phyloP scores from a whole-genome alignment of 2,888 invertebrate genomes.

The Cerastis rubricosa region DNA sequence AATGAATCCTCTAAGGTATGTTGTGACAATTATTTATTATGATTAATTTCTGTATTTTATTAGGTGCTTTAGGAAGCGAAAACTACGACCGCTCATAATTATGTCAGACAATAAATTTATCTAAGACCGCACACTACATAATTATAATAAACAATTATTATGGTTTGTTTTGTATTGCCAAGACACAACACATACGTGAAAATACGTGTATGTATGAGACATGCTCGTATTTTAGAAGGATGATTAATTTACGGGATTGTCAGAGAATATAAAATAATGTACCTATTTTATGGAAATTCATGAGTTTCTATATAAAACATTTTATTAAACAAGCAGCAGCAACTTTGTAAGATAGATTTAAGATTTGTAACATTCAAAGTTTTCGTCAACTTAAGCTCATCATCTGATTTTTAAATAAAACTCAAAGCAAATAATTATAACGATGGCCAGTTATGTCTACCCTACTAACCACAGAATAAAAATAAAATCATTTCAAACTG shows the following conservation, averaged over 20 bases:
- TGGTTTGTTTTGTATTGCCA: background rate
- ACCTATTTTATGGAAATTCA: background rate
- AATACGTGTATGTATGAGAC: too few species aligned
- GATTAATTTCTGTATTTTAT: conserved; percentile 21
- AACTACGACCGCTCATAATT: conserved; percentile 21
- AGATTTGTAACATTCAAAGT: too few species aligned
- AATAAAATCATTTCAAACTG: background rate
- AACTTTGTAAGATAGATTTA: background rate
- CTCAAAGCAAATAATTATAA: background rate
- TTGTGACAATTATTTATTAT: conserved; percentile 16
- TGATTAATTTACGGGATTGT: background rate
- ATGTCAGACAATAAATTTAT: conserved; percentile 14
- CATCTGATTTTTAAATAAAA: background rate
- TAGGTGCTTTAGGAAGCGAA: conserved; percentile 12
- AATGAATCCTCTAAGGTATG: background rate
- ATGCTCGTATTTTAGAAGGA: background rate
- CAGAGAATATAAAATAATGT: background rate
- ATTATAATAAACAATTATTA: conserved; percentile 3
- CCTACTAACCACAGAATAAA: background rate
- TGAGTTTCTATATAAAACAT: background rate
- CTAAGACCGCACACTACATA: background rate
- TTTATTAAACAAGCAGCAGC: background rate
- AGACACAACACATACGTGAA: background rate
- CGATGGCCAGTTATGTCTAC: background rate
- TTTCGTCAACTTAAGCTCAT: background rate